A percentile compares a stretch with the other conserved stretches of the same genome.
These are phyloP conservation scores for Schizotus pectinicornis DNA, from an alignment of 2,888 invertebrate genomes.

Conservation along the genomic window DNA sequence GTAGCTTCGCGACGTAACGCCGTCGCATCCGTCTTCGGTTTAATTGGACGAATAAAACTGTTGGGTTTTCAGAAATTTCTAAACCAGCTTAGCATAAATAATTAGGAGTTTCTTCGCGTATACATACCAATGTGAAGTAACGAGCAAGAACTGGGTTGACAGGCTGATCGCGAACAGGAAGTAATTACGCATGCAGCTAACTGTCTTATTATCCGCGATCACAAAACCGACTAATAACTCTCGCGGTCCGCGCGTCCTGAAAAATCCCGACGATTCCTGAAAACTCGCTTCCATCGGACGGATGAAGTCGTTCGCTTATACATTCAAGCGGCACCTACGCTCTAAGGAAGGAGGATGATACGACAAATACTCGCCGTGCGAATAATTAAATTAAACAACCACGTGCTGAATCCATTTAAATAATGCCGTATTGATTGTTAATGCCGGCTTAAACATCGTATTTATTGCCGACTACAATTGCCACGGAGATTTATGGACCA, in stretches of 20 bases:
- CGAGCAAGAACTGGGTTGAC: constrained; percentile 38
- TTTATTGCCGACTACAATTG: constrained; percentile 25
- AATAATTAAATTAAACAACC: constrained; percentile 37
- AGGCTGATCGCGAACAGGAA: constrained; percentile 33
- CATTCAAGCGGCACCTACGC: constrained; percentile 24
- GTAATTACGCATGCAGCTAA: constrained; percentile 33
- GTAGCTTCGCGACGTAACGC: background rate
- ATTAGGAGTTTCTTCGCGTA: constrained; percentile 10
- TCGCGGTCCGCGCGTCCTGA: background rate
- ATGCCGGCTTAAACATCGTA: constrained; percentile 22
- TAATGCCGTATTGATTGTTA: constrained; percentile 27
- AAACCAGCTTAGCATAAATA: constrained; percentile 19
- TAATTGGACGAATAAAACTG: too few species aligned
- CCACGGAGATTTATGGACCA: constrained; percentile 19
- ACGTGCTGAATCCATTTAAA: constrained; percentile 37
- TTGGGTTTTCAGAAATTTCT: constrained; percentile 1
- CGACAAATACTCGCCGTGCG: constrained; percentile 29
- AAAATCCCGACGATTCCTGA: too few species aligned
- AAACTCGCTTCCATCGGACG: constrained; percentile 3
- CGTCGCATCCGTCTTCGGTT: too few species aligned
- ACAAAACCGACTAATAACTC: constrained; percentile 14
- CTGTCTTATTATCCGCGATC: constrained; percentile 23
- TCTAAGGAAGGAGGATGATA: constrained; percentile 29
- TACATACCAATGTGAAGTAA: background rate
- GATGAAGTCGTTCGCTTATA: constrained; percentile 23